Base-by-base conservation (phyloP, 2,797 vertebrate species). In the Sebastolobus altivelis region DNA sequence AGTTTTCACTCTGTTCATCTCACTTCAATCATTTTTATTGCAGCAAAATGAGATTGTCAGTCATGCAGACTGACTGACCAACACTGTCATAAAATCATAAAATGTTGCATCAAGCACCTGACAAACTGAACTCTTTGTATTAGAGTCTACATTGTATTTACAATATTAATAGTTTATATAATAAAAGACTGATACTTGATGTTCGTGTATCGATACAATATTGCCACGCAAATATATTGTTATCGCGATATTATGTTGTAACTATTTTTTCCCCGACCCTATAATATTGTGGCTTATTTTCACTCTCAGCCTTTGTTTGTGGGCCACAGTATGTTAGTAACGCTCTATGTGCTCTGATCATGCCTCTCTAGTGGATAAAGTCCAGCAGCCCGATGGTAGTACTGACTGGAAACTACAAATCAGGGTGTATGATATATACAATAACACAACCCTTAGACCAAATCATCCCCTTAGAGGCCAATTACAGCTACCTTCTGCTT, bases 391-490 rank as follows among this genome's bases (percentile, higher is more conserved):
- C 65, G 72, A 79, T 12, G 11, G 9, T 60, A 72, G 25, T 12
- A 54, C 66, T 79, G 27, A 79, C 35, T 75, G 63, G 35, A 62
- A 63, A 87, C 75, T 58, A 61, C 68, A 78, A 72, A 74, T 74
- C 65, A 37, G 63, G 43, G 27, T 74, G 54, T 62, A 31, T 35
- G 46, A 61, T 77, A 37, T 65, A 54, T 54, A 73, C 80, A 79
- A 60, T 46, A 74, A 77, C 65, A 86, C 79, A 87, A 80, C 62
- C 43, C 65, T 18, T 37, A 27, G 60, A 70, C 74, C 49, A 89
- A 88, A 92, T 88, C 86, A 88, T 87, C 68, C 88, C 91, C 92
- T 89, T 66, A 56, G 92, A 81, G 87, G 82, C 90, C 91, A 93
- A 94, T 94, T 95, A 93, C 75, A 88, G 78, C 63, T 61, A 43